Evolutionary conservation across 2,113 vertebrate genomes (phyloP).

Genomic region (Malurus elegans): DNA sequence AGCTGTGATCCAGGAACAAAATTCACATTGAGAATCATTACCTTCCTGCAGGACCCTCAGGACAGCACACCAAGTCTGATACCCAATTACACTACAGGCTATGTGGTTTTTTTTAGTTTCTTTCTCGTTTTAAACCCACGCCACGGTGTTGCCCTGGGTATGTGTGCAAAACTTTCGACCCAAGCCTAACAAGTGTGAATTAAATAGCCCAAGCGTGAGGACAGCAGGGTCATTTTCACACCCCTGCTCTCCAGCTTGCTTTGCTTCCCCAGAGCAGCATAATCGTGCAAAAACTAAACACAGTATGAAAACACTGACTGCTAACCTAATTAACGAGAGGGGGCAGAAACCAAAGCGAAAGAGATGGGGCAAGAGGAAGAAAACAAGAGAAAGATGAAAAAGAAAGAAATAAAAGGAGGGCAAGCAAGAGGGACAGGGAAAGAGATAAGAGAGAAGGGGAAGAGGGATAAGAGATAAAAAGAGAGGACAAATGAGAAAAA

Average conservation of each 20-base stretch:
- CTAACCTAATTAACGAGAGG: background rate
- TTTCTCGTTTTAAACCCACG: background rate
- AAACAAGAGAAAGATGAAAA: background rate
- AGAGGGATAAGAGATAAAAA: background rate
- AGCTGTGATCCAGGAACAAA: slow-evolving; percentile 23
- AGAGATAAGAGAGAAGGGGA: no score
- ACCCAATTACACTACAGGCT: background rate
- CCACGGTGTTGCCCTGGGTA: background rate
- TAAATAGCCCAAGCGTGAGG: slow-evolving; percentile 40
- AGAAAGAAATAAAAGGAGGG: background rate
- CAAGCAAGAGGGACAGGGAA: background rate
- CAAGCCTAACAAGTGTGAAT: background rate
- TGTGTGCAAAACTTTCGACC: background rate
- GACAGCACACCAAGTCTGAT: background rate
- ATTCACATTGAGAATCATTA: background rate
- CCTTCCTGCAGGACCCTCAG: background rate
- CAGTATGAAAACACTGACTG: background rate
- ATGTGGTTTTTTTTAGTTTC: background rate
- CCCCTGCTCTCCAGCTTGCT: background rate
- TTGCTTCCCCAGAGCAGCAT: slow-evolving; percentile 5
- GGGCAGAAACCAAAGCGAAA: background rate
- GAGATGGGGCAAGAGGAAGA: background rate
- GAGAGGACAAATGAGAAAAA: background rate
- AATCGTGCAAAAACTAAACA: slow-evolving; percentile 43
- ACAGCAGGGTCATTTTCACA: slow-evolving; percentile 20